Evolutionary conservation across 2,888 invertebrate species (phyloP), one percentile per base, ranked within the genome.

Genomic region (Heliconius aoede): DNA sequence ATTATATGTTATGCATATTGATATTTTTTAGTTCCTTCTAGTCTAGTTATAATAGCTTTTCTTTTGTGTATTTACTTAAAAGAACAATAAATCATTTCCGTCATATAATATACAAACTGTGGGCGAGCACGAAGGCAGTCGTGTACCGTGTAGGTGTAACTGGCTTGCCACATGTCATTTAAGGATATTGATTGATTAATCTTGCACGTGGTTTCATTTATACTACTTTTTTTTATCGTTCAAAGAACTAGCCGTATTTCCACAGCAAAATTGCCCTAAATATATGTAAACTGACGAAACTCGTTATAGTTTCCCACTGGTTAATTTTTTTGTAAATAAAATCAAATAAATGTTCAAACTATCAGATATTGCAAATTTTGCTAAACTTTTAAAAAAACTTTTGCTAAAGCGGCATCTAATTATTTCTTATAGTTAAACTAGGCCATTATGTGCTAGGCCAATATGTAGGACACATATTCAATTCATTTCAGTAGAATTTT

Each of bases 71-170:
- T 55, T 69, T 32, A 55, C 18, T 32, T 55, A 62, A 71, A 76
- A 75, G 74, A 73, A 65, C 79, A 69, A 84, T 86, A 84, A 84
- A 85, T 86, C 84, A 85, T 78, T 85, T 86, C 86, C 87, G 87
- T 85, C 86, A 86, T 86, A 85, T 86, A 85, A 86, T 86, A 85
- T 86, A 85, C 80, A 78, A 64, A 67, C 74, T 80, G 91, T 92
- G 87, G 91, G 92, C 85, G 88, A 84, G 76, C 32, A 78, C 80
- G 89, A 85, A 87, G 91, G 90, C 88, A 89, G 82, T 78, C 84
- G 85, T 87, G 86, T 85, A 86, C 82, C 83, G 67, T 76, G 83
- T 74, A 74, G 79, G 71, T 71, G 80, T 79, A 87, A 87, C 89
- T 82, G 83, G 88, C 87, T 84, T 72, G 58, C 81, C 72, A 74